These are phyloP conservation scores for Pachyuromys duprasi DNA, from an alignment of 2,797 vertebrate species.

Conservation along the genomic window DNA sequence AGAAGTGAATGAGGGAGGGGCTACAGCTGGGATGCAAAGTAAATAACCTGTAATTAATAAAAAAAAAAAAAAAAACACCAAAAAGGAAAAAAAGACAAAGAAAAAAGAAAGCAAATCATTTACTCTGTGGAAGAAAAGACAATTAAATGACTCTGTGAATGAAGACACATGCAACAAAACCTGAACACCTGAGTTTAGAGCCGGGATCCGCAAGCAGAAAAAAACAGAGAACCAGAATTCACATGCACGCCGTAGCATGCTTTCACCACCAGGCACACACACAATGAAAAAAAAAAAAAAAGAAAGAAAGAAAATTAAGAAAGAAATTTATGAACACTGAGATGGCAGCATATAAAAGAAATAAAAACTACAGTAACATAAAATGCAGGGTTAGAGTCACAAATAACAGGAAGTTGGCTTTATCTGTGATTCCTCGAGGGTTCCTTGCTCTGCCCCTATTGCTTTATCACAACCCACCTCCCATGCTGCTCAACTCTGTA, in stretches of 20 bases:
- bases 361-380: neutral
- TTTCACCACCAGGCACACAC: neutral
- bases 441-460: neutral
- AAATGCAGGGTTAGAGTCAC: neutral
- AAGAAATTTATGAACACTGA: neutral
- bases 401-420: neutral
- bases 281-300: neutral
- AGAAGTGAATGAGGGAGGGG: too few species aligned
- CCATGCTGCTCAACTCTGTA: neutral
- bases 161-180: neutral
- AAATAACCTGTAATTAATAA: too few species aligned
- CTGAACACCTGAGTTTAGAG: neutral
- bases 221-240: neutral
- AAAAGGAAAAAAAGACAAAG: too few species aligned
- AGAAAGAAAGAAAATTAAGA: neutral
- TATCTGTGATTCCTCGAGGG: conserved; percentile 17
- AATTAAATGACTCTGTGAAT: too few species aligned
- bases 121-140: neutral
- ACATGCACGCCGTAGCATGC: neutral
- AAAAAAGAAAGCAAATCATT: too few species aligned
- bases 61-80: too few species aligned
- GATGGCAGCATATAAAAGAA: neutral
- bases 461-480: conserved; percentile 40
- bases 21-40: too few species aligned
- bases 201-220: neutral